Evolutionary conservation across 1,140 invertebrate species (phyloP), one percentile per base, ranked within the genome.

Genomic region (Tenebrio molitor): DNA sequence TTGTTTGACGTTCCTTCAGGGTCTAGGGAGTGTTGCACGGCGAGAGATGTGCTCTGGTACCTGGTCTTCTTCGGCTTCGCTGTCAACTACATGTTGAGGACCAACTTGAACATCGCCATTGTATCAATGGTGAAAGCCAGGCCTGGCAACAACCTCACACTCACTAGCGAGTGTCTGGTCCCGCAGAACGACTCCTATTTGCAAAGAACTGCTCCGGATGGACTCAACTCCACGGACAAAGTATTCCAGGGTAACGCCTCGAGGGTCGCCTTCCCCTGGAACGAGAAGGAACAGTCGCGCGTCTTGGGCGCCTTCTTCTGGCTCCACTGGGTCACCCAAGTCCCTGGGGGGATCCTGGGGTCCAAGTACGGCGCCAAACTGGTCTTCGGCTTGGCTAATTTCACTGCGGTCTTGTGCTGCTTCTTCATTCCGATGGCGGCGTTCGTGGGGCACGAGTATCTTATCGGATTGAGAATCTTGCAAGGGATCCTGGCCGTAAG

Each of bases 51-150:
- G 7, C 80, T 91, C 2, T 91, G 90, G 90, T 84, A 87, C 66
- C 75, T 91, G 74, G 86, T 89, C 0, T 95, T 95, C 77, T 84
- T 86, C 68, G 93, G 92, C 2, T 92, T 93, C 71, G 89, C 88
- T 2, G 87, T 92, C 23, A 91, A 95, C 75, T 95, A 95, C 79
- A 92, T 94, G 84, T 84, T 95, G 58, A 84, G 94, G 17, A 91
- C 94, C 15, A 95, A 95, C 81, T 82, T 96, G 8, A 94, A 93
- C 77, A 90, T 96, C n/a, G 92, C 93, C 6, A 93, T 96, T 69
- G 93, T 95, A 7, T 90, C 92, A 14, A 96, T 96, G 93, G 89
- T 93, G 0, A 83, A 86, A 74, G 34, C 72, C 10, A 79, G 76
- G 74, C 71, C 77, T 2, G 76, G 74, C 15, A 70, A 72, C 23